Percentiles rank a stretch among this genome's conserved stretches.
Conservation (phyloP, 2,888 invertebrate species). For the Acleris emargana region DNA sequence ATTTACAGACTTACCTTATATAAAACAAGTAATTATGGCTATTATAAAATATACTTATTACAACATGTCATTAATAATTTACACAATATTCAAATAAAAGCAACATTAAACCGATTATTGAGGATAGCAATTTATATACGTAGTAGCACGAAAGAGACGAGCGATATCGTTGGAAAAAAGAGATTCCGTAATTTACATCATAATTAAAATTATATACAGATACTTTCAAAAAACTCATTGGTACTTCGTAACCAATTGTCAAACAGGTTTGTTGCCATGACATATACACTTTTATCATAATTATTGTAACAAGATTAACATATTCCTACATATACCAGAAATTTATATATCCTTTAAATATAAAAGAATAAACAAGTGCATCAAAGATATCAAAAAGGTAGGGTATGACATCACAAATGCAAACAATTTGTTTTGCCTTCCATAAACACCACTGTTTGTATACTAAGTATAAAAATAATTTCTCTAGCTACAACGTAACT, state of each 20-base stretch:
- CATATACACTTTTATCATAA: constrained; percentile 38
- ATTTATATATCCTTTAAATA: constrained; percentile 30
- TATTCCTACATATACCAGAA: constrained; percentile 31
- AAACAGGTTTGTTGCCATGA: constrained; percentile 44
- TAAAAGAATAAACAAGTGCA: constrained; percentile 36
- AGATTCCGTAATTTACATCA: constrained; percentile 80
- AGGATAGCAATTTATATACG: constrained; percentile 68
- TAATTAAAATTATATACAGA: constrained; percentile 74
- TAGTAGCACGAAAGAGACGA: constrained; percentile 73
- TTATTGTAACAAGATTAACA: constrained; percentile 35
- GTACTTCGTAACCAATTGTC: constrained; percentile 47
- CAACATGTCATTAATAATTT: constrained; percentile 82
- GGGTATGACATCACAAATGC: constrained; percentile 34
- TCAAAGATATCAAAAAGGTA: constrained; percentile 30
- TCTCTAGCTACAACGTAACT: constrained; percentile 35
- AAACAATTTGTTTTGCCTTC: constrained; percentile 28
- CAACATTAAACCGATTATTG: constrained; percentile 78
- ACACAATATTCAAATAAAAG: constrained; percentile 78
- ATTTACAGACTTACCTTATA: constrained; percentile 83
- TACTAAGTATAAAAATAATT: constrained; percentile 38
- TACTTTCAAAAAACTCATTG: constrained; percentile 66
- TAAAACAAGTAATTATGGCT: constrained; percentile 84
- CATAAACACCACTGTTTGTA: constrained; percentile 28
- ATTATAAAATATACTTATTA: constrained; percentile 80
- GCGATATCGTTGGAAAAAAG: constrained; percentile 74